Base-by-base conservation (phyloP, 1,140 invertebrate genomes). In the Helicoverpa zea region DNA sequence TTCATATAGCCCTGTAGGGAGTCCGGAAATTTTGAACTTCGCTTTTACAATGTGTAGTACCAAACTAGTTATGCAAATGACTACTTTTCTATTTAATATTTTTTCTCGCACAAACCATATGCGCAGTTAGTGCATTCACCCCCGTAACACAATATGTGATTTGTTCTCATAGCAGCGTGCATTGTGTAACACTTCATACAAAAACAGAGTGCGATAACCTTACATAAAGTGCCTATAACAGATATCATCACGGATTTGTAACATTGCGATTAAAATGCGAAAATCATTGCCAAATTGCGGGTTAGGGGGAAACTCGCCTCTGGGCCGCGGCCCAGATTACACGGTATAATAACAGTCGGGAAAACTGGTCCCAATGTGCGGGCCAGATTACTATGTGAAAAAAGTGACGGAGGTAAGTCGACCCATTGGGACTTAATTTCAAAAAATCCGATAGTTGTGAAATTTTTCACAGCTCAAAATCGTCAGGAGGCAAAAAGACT, bases 161-260 rank as follows among this genome's bases (percentile, higher is more conserved):
- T 77, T 64, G 54, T 77, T 64, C 61, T 30, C 59, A 66, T 51
- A 52, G 12, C 30, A 10, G 14, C n/a, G 5, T 13, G 49, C 66
- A 77, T 77, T 66, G 51, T 77, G 29, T 66, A 77, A 77, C 59
- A 63, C 52, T 77, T 66, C 63, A 66, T 49, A 59, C 63, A 64
- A 16, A 75, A 54, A 66, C 47, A 29, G 14, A 77, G 75, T 51
- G 54, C 75, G 30, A 66, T 77, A 63, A 77, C 75, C 75, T 43
- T 29, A 14, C 68, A 52, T 73, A 29, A 64, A 73, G 18, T 56
- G 52, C 23, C 30, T 43, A 18, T 72, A 14, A 16, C 70, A 43
- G 70, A 35, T 58, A 56, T 16, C 52, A 43, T 73, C 70, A 18
- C n/a, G 47, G 43, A 68, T 58, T 35, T 30, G 10, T 73, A n/a